Evolutionary conservation across 2,888 invertebrate genomes (phyloP).

Genomic region (Piscicola geometra): DNA sequence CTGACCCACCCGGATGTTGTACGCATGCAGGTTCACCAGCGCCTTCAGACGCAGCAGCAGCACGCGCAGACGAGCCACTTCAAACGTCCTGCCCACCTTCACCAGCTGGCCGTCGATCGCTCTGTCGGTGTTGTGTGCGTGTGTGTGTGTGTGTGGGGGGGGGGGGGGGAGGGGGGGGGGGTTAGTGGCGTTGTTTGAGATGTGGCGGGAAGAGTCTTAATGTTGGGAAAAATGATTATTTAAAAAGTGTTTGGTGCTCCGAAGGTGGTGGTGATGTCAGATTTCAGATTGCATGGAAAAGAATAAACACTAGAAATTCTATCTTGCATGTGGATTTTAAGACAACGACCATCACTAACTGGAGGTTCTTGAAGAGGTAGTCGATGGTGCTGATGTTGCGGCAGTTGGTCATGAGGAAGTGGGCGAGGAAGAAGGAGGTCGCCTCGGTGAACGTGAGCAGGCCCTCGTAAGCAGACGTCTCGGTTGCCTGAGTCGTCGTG

Average conservation of each 20-base stretch:
- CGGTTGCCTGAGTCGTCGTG: too few species aligned
- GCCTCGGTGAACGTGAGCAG: conserved; percentile 9
- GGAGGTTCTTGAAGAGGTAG: conserved; percentile 8
- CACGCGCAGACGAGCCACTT: neutral
- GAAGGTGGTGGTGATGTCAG: too few species aligned
- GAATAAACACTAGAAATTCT: neutral
- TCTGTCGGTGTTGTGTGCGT: too few species aligned
- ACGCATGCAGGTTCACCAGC: conserved; percentile 11
- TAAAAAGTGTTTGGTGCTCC: too few species aligned
- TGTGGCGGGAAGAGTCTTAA: too few species aligned
- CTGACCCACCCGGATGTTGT: conserved; percentile 15
- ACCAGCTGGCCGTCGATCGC: neutral
- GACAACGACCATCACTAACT: neutral
- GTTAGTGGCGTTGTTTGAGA: too few species aligned
- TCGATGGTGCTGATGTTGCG: neutral
- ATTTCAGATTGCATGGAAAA: neutral
- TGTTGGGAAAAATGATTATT: too few species aligned
- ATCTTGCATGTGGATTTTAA: too few species aligned
- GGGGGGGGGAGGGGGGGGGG: too few species aligned
- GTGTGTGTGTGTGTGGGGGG: too few species aligned
- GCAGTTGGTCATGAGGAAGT: conserved; percentile 12
- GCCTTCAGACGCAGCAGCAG: conserved; percentile 13
- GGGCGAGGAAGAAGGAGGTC: neutral
- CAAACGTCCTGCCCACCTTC: neutral
- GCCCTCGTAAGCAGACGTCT: neutral